Percentiles rank a stretch among this genome's conserved stretches.
phyloP scores from a whole-genome alignment of 2,888 invertebrate genomes.

The Deilephila elpenor region DNA sequence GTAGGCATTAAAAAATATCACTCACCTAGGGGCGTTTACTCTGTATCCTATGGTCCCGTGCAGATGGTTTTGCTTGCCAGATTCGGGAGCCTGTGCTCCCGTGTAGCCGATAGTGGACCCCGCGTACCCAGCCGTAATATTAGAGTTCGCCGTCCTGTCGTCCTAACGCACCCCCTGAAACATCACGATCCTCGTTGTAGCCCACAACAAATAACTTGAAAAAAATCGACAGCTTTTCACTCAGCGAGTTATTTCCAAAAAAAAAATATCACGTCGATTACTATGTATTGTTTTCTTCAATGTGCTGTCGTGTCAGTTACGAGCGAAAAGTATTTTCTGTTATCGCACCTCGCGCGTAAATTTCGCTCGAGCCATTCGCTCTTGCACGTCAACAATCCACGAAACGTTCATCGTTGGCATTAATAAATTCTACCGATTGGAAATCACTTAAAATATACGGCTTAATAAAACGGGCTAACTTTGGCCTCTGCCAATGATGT shows the following conservation, averaged over 20 bases:
- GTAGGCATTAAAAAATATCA: slow-evolving; percentile 38
- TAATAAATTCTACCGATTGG: slow-evolving; percentile 39
- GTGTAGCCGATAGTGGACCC: slow-evolving; percentile 72
- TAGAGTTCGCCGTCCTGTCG: slow-evolving; percentile 88
- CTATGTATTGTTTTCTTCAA: slow-evolving; percentile 43
- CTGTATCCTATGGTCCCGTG: slow-evolving; percentile 85
- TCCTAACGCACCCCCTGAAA: slow-evolving; percentile 88
- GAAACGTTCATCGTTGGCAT: slow-evolving; percentile 66
- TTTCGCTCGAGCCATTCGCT: slow-evolving; percentile 62
- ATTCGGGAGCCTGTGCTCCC: slow-evolving; percentile 79
- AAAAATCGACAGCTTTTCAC: slow-evolving; percentile 46
- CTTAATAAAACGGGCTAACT: background rate
- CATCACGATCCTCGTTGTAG: slow-evolving; percentile 72
- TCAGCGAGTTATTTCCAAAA: slow-evolving; percentile 4
- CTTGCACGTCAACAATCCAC: slow-evolving; percentile 70
- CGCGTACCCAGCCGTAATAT: slow-evolving; percentile 86
- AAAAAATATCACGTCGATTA: slow-evolving; percentile 6
- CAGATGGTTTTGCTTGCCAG: slow-evolving; percentile 79
- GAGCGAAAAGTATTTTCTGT: slow-evolving; percentile 60
- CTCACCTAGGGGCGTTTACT: slow-evolving; percentile 87
- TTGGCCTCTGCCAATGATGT: background rate
- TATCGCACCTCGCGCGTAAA: slow-evolving; percentile 68
- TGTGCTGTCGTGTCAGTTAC: slow-evolving; percentile 59
- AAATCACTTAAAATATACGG: slow-evolving; percentile 25
- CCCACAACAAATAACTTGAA: slow-evolving; percentile 49